These are phyloP conservation scores for Mimachlamys varia DNA, from an alignment of 2,888 invertebrate species.

Conservation along the genomic window DNA sequence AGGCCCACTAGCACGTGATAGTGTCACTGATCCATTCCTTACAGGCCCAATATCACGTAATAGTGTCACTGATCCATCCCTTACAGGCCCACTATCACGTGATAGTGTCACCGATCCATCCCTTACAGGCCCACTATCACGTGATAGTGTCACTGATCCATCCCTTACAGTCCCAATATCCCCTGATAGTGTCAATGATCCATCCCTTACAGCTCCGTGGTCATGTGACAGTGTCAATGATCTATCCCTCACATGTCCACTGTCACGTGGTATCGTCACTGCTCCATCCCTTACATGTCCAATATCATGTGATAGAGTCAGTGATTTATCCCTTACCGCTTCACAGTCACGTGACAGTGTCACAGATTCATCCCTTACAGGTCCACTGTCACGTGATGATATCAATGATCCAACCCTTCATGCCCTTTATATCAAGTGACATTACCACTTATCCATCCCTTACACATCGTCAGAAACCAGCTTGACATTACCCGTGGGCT, in stretches of 20 bases:
- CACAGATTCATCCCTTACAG: too few relatives aligned
- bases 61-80: not conserved
- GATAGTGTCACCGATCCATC: not conserved
- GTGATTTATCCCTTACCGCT: too few relatives aligned
- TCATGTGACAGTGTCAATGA: not conserved
- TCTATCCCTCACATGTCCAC: not conserved
- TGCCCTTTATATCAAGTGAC: too few relatives aligned
- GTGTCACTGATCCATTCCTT: not conserved
- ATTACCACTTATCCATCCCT: too few relatives aligned
- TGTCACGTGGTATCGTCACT: not conserved
- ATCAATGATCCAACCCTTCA: too few relatives aligned
- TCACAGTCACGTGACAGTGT: too few relatives aligned
- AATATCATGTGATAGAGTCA: too few relatives aligned
- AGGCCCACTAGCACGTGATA: not conserved
- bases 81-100: not conserved
- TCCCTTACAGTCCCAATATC: not conserved
- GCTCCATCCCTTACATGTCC: not conserved
- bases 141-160: not conserved
- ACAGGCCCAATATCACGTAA: not conserved
- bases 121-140: not conserved
- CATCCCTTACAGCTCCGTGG: not conserved
- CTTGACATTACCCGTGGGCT: too few relatives aligned
- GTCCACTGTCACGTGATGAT: too few relatives aligned
- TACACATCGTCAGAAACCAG: too few relatives aligned
- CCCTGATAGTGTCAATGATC: not conserved